Conservation (phyloP, 2,888 invertebrate genomes). For the Acleris cristana region DNA sequence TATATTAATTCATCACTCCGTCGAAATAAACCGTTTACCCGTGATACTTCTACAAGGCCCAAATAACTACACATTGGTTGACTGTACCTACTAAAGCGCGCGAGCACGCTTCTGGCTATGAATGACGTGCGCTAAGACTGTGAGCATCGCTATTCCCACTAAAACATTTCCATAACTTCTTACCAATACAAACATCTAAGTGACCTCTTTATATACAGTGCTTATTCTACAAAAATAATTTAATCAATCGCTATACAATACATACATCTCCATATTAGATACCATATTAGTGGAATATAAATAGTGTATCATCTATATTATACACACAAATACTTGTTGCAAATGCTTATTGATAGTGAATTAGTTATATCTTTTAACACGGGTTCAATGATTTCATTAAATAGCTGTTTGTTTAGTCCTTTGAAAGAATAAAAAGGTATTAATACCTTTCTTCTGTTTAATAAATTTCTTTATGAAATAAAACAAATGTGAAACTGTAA, state of each 20-base stretch:
- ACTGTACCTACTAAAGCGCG: too few relatives aligned
- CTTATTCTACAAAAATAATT: slow-evolving; percentile 83
- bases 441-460: too few relatives aligned
- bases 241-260: slow-evolving; percentile 79
- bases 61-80: too few relatives aligned
- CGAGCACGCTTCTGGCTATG: too few relatives aligned
- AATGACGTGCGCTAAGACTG: slow-evolving; percentile 18
- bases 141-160: slow-evolving; percentile 32
- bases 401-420: too few relatives aligned
- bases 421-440: too few relatives aligned
- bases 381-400: too few relatives aligned
- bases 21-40: too few relatives aligned
- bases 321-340: slow-evolving; percentile 52
- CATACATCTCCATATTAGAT: slow-evolving; percentile 63
- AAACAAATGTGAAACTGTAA: too few relatives aligned
- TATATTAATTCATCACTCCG: too few relatives aligned
- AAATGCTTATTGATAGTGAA: slow-evolving; percentile 27
- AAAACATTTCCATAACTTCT: slow-evolving; percentile 35
- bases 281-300: slow-evolving; percentile 65
- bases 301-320: slow-evolving; percentile 62
- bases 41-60: too few relatives aligned
- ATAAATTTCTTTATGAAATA: too few relatives aligned
- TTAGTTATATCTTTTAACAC: background rate
- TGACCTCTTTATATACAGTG: slow-evolving; percentile 76
- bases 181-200: slow-evolving; percentile 70